A percentile compares a stretch with the other conserved stretches of the same genome.
These are phyloP conservation scores for Actinia tenebrosa DNA, from an alignment of 64 coral and sea anemone genomes.

Conservation along the genomic window DNA sequence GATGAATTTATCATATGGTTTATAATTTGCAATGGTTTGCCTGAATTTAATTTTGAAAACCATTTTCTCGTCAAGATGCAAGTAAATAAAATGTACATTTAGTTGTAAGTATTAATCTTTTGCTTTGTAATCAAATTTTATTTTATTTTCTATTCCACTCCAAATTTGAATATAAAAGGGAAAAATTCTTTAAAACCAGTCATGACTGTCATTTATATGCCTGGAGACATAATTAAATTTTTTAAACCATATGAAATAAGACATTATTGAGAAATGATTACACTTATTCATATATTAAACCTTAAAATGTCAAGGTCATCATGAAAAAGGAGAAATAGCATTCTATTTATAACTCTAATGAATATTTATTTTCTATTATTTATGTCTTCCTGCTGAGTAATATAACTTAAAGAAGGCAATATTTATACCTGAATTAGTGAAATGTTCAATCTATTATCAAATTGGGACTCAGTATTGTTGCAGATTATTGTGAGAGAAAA, in stretches of 20 bases:
- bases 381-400: background rate
- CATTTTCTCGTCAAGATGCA: too few species aligned
- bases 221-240: background rate
- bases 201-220: background rate
- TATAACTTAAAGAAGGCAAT: background rate
- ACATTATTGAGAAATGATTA: conserved; percentile 6
- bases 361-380: background rate
- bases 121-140: too few species aligned
- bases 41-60: too few species aligned
- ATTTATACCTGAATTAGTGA: background rate
- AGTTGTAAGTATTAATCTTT: too few species aligned
- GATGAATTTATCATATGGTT: too few species aligned
- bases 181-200: background rate
- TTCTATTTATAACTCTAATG: background rate
- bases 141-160: background rate
- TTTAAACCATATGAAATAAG: conserved; percentile 6
- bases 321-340: background rate
- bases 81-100: too few species aligned
- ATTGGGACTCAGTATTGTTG: background rate
- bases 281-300: background rate
- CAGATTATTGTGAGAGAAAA: background rate
- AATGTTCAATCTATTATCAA: background rate
- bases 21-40: too few species aligned
- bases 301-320: background rate
- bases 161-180: background rate